Percentiles rank a stretch among this genome's conserved stretches.
These are phyloP conservation scores for Botia almorhae DNA, from an alignment of 2,797 vertebrate species.

Conservation along the genomic window DNA sequence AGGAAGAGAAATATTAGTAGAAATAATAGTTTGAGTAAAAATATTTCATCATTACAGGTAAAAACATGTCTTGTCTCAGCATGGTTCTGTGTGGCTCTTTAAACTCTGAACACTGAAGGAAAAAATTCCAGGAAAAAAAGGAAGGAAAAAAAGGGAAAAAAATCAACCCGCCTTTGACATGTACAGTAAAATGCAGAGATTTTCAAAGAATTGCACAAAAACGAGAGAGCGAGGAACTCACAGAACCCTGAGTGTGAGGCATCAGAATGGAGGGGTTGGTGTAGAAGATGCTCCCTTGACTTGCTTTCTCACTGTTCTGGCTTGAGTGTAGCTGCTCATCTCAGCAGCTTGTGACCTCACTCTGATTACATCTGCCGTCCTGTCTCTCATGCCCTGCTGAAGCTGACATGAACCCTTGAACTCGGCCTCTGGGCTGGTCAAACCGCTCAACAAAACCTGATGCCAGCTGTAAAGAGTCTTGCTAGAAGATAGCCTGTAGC, in stretches of 20 bases:
- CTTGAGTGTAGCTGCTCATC: conserved; percentile 39
- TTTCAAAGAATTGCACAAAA: neutral
- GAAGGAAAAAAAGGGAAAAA: neutral
- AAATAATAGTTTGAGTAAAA: conserved; percentile 1
- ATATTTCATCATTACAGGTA: conserved; percentile 24
- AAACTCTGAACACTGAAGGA: too few species aligned
- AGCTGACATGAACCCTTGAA: conserved; percentile 36
- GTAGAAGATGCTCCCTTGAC: conserved; percentile 18
- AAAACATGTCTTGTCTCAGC: neutral
- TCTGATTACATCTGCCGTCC: conserved; percentile 52
- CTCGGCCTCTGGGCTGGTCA: conserved; percentile 19
- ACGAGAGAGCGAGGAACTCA: neutral
- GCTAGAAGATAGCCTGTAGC: conserved; percentile 14
- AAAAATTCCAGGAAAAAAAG: neutral
- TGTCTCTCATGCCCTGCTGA: conserved; percentile 45
- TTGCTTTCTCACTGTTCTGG: conserved; percentile 8
- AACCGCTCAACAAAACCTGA: conserved; percentile 18
- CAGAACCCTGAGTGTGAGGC: conserved; percentile 11
- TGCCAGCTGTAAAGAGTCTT: conserved; percentile 28
- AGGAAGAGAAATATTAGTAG: conserved; percentile 6
- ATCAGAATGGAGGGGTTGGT: conserved; percentile 22
- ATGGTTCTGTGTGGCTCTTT: neutral
- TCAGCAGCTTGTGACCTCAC: conserved; percentile 24
- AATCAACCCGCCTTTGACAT: neutral
- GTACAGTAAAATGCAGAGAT: neutral